Conservation (phyloP, 2,888 invertebrate species). For the Phrixothrix hirtus region DNA sequence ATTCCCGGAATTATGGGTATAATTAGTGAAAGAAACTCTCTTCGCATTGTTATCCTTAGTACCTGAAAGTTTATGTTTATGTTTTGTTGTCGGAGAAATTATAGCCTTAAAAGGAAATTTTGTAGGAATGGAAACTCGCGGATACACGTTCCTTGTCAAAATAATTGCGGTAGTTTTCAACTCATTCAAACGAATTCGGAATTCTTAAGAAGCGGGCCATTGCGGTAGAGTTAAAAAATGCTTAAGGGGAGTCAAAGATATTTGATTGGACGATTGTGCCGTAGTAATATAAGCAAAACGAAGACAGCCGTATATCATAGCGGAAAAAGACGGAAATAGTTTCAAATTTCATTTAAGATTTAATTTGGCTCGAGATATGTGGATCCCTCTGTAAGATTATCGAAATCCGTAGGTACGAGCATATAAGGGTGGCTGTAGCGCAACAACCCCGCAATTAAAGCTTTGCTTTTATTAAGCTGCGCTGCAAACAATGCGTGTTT, state of each 20-base stretch:
- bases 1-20: constrained; percentile 45
- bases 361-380: constrained; percentile 55
- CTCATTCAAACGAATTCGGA: constrained; percentile 13
- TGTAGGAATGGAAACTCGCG: constrained; percentile 1
- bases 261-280: constrained; percentile 18
- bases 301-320: constrained; percentile 38
- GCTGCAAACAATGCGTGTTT: constrained; percentile 52
- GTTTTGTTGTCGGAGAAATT: constrained; percentile 1
- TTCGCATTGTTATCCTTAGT: constrained; percentile 26
- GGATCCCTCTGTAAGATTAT: constrained; percentile 50
- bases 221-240: constrained; percentile 1
- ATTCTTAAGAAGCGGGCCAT: constrained; percentile 9
- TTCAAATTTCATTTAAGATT: constrained; percentile 58
- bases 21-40: constrained; percentile 52
- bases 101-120: not conserved
- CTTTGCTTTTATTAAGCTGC: constrained; percentile 52
- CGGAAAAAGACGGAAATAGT: constrained; percentile 48
- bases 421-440: constrained; percentile 40
- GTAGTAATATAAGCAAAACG: constrained; percentile 36
- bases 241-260: constrained; percentile 4
- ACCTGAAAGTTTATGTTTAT: constrained; percentile 15
- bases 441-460: constrained; percentile 49
- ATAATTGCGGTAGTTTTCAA: constrained; percentile 12
- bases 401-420: constrained; percentile 31
- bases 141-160: not conserved